Evolutionary conservation across 2,113 vertebrate species (phyloP).

Genomic region (Syngnathus typhle): DNA sequence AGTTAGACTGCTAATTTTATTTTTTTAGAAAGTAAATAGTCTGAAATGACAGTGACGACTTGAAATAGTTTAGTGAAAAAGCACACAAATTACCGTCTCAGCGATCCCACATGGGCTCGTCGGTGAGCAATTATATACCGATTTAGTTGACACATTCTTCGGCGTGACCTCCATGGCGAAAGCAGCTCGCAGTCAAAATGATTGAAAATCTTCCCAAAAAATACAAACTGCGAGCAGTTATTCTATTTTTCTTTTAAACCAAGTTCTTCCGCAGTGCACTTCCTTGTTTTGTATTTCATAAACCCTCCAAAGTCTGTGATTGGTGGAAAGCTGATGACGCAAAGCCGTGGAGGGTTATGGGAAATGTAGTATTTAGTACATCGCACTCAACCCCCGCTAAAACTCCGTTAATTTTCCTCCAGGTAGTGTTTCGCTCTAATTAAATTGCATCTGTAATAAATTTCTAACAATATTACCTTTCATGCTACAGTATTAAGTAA

Average conservation of each 20-base stretch:
- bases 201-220: not conserved
- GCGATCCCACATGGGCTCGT: constrained; percentile 23
- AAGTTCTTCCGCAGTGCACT: constrained; percentile 1
- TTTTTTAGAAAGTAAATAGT: no score
- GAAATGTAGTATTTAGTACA: constrained; percentile 34
- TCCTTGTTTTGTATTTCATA: constrained; percentile 40
- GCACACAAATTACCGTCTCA: constrained; percentile 35
- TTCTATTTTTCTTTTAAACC: not conserved
- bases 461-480: not conserved
- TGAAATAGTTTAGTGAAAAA: no score
- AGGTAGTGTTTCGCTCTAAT: not conserved
- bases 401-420: not conserved
- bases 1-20: no score
- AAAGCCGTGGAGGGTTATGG: constrained; percentile 13
- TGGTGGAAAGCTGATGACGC: constrained; percentile 34
- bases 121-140: constrained; percentile 45
- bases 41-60: no score
- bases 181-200: not conserved
- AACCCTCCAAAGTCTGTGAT: constrained; percentile 35
- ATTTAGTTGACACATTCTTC: constrained; percentile 30
- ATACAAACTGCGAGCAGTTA: no score
- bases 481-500: not conserved
- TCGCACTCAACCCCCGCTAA: not conserved
- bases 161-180: constrained; percentile 65
- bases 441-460: not conserved